These are phyloP conservation scores for Propithecus deckenii DNA, from an alignment of 2,797 vertebrate genomes.

Conservation along the genomic window DNA sequence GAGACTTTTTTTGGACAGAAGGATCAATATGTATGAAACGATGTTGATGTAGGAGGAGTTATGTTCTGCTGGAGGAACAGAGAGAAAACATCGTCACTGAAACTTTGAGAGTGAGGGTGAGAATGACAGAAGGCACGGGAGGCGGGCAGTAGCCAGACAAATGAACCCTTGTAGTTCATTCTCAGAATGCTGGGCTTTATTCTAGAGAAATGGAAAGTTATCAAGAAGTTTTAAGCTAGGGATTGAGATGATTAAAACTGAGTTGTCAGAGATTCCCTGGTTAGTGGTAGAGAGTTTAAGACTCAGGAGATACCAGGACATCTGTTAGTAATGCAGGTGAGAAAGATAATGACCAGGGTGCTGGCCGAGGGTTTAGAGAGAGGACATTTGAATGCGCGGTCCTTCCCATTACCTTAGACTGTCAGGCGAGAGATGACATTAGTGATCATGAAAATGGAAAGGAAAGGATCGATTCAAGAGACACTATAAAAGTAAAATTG, in stretches of 20 bases:
- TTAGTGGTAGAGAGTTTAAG: neutral
- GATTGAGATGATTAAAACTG: neutral
- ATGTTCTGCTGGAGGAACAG: neutral
- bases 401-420: neutral
- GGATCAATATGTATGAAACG: neutral
- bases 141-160: neutral
- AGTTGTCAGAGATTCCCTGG: neutral
- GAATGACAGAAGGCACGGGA: neutral
- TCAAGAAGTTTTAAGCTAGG: neutral
- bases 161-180: neutral
- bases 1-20: neutral
- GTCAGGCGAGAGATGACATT: neutral
- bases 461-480: slow-evolving; percentile 22
- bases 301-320: neutral
- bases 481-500: slow-evolving; percentile 47
- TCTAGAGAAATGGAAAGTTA: neutral
- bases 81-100: neutral
- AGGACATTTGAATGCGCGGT: neutral
- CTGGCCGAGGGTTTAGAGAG: neutral
- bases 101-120: neutral
- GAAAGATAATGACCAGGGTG: neutral
- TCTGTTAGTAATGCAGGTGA: neutral
- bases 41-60: neutral
- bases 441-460: slow-evolving; percentile 42
- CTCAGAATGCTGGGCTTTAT: neutral